These are phyloP conservation scores for Tanytarsus gracilentus DNA, from an alignment of 2,888 invertebrate genomes.

Conservation along the genomic window DNA sequence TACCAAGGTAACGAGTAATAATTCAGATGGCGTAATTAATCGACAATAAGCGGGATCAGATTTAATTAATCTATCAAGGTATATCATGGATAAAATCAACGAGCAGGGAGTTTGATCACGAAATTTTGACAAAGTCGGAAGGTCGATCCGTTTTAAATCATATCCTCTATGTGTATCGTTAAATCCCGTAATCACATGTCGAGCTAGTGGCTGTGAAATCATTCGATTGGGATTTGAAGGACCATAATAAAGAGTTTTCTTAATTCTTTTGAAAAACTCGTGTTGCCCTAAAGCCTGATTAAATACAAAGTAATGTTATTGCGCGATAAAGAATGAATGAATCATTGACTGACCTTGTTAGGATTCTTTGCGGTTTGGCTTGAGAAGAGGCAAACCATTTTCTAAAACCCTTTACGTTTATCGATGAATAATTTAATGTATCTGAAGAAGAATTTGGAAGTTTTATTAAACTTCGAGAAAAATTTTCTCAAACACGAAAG, in stretches of 20 bases:
- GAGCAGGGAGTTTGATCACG: constrained; percentile 84
- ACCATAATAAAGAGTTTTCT: constrained; percentile 83
- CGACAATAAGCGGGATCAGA: constrained; percentile 76
- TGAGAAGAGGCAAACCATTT: no score
- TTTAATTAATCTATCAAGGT: constrained; percentile 78
- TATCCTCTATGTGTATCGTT: constrained; percentile 66
- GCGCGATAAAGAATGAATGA: background rate
- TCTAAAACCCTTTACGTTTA: no score
- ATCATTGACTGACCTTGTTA: constrained; percentile 16
- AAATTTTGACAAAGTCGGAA: constrained; percentile 66
- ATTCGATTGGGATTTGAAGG: constrained; percentile 58
- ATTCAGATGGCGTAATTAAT: constrained; percentile 75
- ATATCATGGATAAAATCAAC: constrained; percentile 83
- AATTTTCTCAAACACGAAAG: no score
- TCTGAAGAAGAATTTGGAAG: no score
- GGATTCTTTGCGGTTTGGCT: background rate
- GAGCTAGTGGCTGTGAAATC: constrained; percentile 62
- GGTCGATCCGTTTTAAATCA: constrained; percentile 65
- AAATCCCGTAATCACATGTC: constrained; percentile 77
- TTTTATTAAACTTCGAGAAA: no score
- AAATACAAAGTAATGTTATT: no score
- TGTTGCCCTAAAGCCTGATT: constrained; percentile 53
- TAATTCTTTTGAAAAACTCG: constrained; percentile 70
- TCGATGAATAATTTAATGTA: no score
- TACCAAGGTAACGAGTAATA: constrained; percentile 91